A percentile compares a stretch with the other conserved stretches of the same genome.
Evolutionary conservation across 2,797 vertebrate species (phyloP).

Genomic region (Oreortyx pictus): DNA sequence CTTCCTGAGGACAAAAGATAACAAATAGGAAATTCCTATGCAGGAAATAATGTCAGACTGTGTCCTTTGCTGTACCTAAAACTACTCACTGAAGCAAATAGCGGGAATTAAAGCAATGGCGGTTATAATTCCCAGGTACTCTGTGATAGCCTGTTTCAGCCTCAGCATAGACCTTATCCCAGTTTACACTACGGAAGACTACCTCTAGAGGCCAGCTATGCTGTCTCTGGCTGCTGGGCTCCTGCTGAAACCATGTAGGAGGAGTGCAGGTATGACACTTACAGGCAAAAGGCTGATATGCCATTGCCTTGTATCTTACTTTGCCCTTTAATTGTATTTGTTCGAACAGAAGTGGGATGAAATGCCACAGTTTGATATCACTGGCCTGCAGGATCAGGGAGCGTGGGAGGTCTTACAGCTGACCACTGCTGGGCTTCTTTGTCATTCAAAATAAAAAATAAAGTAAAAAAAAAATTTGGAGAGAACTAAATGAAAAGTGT

Average conservation of each 20-base stretch:
- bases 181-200: not conserved
- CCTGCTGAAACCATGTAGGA: not conserved
- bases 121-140: not conserved
- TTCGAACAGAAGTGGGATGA: not conserved
- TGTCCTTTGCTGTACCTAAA: not conserved
- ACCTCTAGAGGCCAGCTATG: conserved; percentile 46
- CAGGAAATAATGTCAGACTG: not conserved
- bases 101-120: not conserved
- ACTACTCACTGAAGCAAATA: not conserved
- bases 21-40: conserved; percentile 8
- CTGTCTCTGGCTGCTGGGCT: conserved; percentile 27
- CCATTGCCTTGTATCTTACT: not conserved
- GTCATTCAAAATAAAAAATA: not conserved
- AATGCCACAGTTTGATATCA: not conserved
- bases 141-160: not conserved
- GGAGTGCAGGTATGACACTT: not conserved
- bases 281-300: not conserved
- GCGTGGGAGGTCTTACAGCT: not conserved
- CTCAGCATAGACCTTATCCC: not conserved
- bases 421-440: not conserved
- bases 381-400: not conserved
- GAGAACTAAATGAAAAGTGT: conserved; percentile 2
- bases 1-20: not conserved
- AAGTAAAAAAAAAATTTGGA: not conserved
- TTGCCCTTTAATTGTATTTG: conserved; percentile 18